Conservation (phyloP, 2,888 invertebrate species). For the Willowsia nigromaculata region DNA sequence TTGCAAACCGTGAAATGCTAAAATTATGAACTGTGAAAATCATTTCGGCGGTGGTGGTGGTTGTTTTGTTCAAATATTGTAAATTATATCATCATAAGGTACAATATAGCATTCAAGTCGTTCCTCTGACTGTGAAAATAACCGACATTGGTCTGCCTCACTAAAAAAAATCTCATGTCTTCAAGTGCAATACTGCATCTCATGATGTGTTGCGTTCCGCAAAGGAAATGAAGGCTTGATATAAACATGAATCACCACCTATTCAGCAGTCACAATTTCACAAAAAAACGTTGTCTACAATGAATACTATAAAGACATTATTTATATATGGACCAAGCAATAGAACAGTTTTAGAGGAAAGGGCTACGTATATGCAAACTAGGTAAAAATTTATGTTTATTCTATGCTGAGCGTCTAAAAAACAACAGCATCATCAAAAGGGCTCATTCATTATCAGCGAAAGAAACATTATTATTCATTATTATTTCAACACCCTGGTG, state of each 20-base stretch:
- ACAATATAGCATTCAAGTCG: too few species aligned
- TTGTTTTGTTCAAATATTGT: background rate
- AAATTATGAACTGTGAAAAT: conserved; percentile 37
- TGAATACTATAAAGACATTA: too few species aligned
- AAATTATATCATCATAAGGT: background rate
- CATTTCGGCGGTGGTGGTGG: background rate
- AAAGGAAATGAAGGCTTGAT: too few species aligned
- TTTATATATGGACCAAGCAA: too few species aligned
- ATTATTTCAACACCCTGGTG: background rate
- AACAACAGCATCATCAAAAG: background rate
- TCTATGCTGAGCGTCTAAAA: conserved; percentile 30
- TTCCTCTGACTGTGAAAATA: too few species aligned
- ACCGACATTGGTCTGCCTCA: too few species aligned
- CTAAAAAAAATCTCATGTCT: too few species aligned
- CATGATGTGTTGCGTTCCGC: too few species aligned
- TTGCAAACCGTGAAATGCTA: background rate
- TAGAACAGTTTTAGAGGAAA: background rate
- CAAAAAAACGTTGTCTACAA: too few species aligned
- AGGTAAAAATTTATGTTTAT: conserved; percentile 46
- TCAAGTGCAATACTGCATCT: too few species aligned
- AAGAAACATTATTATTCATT: background rate
- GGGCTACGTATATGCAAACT: conserved; percentile 16
- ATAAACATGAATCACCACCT: too few species aligned
- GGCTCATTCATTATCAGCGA: background rate
- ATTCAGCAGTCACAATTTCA: too few species aligned